phyloP scores from a whole-genome alignment of 1,140 invertebrate genomes.

The Choristoneura fumiferana region DNA sequence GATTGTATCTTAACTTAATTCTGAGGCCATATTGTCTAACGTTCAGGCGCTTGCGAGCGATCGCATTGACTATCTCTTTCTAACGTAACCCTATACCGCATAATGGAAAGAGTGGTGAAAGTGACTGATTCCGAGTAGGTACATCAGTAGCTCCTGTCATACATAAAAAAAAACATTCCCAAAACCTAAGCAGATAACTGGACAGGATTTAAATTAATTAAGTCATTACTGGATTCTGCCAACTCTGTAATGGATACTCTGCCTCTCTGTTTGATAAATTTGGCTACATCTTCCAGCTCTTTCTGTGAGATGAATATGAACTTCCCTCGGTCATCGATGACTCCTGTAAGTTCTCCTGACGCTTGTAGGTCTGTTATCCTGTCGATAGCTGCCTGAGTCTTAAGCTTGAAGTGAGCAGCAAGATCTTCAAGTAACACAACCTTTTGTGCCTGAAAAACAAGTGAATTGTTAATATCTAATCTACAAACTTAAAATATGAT shows the following conservation, averaged over 20 bases:
- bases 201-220: conserved; percentile 91
- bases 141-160: too few relatives aligned
- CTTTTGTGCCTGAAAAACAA: conserved; percentile 84
- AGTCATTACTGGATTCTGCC: conserved; percentile 94
- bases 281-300: conserved; percentile 95
- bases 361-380: conserved; percentile 92
- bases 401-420: conserved; percentile 94
- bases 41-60: too few relatives aligned
- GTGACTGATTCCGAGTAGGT: too few relatives aligned
- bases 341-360: conserved; percentile 91
- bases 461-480: conserved; percentile 25
- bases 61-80: too few relatives aligned
- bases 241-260: conserved; percentile 95
- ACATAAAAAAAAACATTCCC: too few relatives aligned
- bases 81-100: too few relatives aligned
- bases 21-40: too few relatives aligned
- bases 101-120: too few relatives aligned
- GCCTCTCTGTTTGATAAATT: conserved; percentile 97
- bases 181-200: not conserved
- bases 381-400: conserved; percentile 92
- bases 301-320: conserved; percentile 98
- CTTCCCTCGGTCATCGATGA: conserved; percentile 99
- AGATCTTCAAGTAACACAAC: conserved; percentile 97
- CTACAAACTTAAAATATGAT: too few relatives aligned
- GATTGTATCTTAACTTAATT: too few relatives aligned